Conservation (phyloP, 2,888 invertebrate species). For the Diarsia mendica region DNA sequence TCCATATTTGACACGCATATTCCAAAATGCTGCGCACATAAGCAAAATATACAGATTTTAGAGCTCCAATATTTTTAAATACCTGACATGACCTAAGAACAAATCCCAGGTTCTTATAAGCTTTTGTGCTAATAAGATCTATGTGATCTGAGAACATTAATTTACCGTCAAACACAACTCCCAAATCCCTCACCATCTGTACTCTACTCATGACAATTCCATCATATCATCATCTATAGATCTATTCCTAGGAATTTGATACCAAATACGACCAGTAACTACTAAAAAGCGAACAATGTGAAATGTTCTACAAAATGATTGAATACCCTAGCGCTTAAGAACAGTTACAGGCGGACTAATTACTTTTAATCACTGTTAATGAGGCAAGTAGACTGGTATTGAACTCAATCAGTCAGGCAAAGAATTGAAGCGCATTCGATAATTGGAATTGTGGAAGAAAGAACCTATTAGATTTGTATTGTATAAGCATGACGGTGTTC, state of each 20-base stretch:
- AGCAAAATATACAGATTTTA: no score
- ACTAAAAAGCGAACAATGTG: constrained; percentile 8
- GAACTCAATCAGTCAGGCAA: constrained; percentile 35
- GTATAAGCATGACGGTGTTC: background rate
- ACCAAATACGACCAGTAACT: constrained; percentile 20
- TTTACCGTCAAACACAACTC: no score
- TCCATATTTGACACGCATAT: no score
- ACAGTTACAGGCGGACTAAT: constrained; percentile 55
- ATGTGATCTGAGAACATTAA: no score
- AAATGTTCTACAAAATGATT: constrained; percentile 42
- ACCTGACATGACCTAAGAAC: no score
- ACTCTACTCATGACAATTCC: no score
- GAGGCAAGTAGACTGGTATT: constrained; percentile 43
- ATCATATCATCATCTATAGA: no score
- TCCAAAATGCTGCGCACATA: no score
- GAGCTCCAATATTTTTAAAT: no score
- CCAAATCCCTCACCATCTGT: no score
- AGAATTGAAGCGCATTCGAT: constrained; percentile 48
- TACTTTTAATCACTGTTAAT: constrained; percentile 58
- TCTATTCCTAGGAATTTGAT: constrained; percentile 3
- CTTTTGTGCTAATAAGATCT: no score
- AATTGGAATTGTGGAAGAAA: constrained; percentile 38
- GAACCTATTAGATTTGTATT: background rate
- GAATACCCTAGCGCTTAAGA: constrained; percentile 27
- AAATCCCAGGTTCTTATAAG: no score